Conservation (phyloP, 2,113 vertebrate species). For the Tinamus guttatus region DNA sequence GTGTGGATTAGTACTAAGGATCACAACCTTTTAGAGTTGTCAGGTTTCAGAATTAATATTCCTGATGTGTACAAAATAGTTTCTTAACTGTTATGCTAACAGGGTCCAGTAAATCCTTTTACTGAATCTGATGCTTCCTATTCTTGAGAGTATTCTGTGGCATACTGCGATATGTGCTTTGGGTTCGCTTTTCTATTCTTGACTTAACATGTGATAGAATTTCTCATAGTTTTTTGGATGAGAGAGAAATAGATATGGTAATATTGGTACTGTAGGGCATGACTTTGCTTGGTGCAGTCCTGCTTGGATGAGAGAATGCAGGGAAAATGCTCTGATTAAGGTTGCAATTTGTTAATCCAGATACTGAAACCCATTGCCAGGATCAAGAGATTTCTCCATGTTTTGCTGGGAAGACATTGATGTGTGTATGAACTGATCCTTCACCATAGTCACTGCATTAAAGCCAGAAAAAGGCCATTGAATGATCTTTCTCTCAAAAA, state of each 20-base stretch:
- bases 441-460: not conserved
- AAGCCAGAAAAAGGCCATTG: not conserved
- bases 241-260: not conserved
- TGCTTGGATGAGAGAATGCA: not conserved
- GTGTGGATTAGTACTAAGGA: not conserved
- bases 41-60: not conserved
- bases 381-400: not conserved
- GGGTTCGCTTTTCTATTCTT: not conserved
- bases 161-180: not conserved
- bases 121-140: not conserved
- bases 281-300: not conserved
- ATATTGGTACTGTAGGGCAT: not conserved
- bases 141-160: not conserved
- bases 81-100: not conserved
- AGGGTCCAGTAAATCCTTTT: not conserved
- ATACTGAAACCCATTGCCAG: not conserved
- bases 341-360: not conserved
- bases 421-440: not conserved
- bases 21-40: not conserved
- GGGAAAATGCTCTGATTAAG: not conserved
- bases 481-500: not conserved
- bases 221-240: not conserved
- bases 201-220: not conserved
- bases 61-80: rapidly evolving
- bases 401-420: not conserved